phyloP scores from a whole-genome alignment of 2,888 invertebrate genomes.

The Eulithis testata region DNA sequence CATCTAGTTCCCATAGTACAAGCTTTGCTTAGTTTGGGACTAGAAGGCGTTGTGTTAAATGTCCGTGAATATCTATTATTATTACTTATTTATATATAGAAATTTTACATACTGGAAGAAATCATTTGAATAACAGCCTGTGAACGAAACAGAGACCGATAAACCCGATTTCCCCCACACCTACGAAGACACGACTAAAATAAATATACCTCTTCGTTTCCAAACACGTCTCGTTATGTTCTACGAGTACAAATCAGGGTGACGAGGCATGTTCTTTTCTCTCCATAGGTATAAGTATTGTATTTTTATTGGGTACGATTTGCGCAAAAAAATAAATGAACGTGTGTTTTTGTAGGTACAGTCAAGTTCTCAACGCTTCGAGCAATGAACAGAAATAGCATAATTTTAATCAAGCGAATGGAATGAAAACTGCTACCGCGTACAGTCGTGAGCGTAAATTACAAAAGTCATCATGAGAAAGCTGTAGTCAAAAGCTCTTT shows the following conservation, averaged over 20 bases:
- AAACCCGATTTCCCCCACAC: too few relatives aligned
- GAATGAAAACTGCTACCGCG: not conserved
- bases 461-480: not conserved
- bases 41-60: too few relatives aligned
- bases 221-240: not conserved
- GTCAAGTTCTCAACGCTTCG: slow-evolving; percentile 20
- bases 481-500: not conserved
- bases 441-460: slow-evolving; percentile 2
- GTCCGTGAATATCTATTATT: too few relatives aligned
- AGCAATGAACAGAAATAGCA: slow-evolving; percentile 29
- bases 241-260: slow-evolving; percentile 1
- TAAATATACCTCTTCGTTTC: not conserved
- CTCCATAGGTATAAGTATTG: not conserved
- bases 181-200: not conserved
- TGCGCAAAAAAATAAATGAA: slow-evolving; percentile 8
- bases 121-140: too few relatives aligned
- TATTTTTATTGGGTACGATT: slow-evolving; percentile 22
- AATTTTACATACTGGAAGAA: too few relatives aligned
- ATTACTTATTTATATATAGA: too few relatives aligned
- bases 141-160: too few relatives aligned
- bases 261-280: slow-evolving; percentile 10
- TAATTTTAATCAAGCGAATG: slow-evolving; percentile 51
- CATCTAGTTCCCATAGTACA: too few relatives aligned
- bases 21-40: too few relatives aligned
- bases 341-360: slow-evolving; percentile 18